Base-by-base conservation (phyloP, 2,888 invertebrate genomes). In the Coremacera marginata region DNA sequence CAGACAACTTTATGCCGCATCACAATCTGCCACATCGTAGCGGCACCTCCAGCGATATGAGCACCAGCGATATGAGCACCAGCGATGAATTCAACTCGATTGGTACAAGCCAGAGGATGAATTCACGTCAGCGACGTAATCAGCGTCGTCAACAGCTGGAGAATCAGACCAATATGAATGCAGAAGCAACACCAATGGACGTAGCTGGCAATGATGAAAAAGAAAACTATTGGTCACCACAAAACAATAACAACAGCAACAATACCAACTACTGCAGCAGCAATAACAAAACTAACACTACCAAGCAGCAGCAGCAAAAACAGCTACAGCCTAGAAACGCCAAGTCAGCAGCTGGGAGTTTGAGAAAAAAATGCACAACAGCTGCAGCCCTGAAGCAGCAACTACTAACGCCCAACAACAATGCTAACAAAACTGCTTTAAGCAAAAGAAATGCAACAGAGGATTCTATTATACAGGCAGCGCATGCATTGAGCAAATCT, bases 21-120 rank as follows among this genome's bases (percentile, higher is more conserved):
- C 85, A 87, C 81, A 85, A 85, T 83, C 82, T 84, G 22, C 81
- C 83, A 0, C 87, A 88, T 81, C 86, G 87, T 62, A 88, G 86
- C 65, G 88, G 86, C 81, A 84, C 86, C 77, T 84, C 86, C 71
- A 88, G 85, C 79, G 87, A 86, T n/a, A n/a, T n/a, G n/a, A n/a
- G n/a, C n/a, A n/a, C n/a, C n/a, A n/a, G n/a, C n/a, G n/a, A n/a
- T 80, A 78, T 85, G 34, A 83, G 85, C 67, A 83, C 76, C 65
- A 81, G 81, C 77, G 88, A 88, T 80, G 88, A 87, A 55, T 82
- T 86, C 5, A 84, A 85, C 72, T 87, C 85, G 11, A 80, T 71
- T 22, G 34, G 70, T 34, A 68, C 71, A 57, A 81, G 79, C 44
- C 78, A 79, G 16, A 16, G 63, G 34, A 77, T 70, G n/a, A 80